These are phyloP conservation scores for Meloidogyne hapla DNA, from an alignment of 1,140 invertebrate species.

Conservation along the genomic window DNA sequence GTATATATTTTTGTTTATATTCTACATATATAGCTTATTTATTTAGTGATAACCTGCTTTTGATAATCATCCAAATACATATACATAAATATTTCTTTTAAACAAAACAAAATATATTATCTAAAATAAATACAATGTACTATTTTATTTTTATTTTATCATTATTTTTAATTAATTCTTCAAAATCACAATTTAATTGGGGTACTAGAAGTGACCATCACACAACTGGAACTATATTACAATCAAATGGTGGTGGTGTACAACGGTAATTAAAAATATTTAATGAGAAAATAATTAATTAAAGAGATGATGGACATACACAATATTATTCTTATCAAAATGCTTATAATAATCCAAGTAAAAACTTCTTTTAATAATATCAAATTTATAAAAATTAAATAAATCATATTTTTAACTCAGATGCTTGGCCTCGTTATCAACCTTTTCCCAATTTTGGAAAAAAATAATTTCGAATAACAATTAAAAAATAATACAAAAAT, in stretches of 20 bases:
- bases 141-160: neutral
- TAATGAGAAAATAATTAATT: neutral
- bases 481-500: no score
- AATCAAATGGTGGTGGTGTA: slow-evolving; percentile 5
- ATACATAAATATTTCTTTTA: no score
- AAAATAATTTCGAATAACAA: no score
- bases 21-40: no score
- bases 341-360: slow-evolving; percentile 23
- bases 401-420: neutral
- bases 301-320: slow-evolving; percentile 19
- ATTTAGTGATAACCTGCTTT: no score
- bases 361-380: neutral
- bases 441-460: neutral
- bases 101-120: no score
- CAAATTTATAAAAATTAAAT: neutral
- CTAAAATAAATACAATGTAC: neutral
- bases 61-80: no score
- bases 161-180: slow-evolving; percentile 5
- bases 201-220: neutral
- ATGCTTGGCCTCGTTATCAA: slow-evolving; percentile 1
- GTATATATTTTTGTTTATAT: no score
- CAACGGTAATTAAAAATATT: neutral
- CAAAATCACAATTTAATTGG: neutral
- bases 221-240: slow-evolving; percentile 14
- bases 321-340: slow-evolving; percentile 16